A percentile compares a stretch with the other conserved stretches of the same genome.
Evolutionary conservation across 53 echinoderm and acorn worm genomes (phyloP).

Genomic region (Luidia sarsii): DNA sequence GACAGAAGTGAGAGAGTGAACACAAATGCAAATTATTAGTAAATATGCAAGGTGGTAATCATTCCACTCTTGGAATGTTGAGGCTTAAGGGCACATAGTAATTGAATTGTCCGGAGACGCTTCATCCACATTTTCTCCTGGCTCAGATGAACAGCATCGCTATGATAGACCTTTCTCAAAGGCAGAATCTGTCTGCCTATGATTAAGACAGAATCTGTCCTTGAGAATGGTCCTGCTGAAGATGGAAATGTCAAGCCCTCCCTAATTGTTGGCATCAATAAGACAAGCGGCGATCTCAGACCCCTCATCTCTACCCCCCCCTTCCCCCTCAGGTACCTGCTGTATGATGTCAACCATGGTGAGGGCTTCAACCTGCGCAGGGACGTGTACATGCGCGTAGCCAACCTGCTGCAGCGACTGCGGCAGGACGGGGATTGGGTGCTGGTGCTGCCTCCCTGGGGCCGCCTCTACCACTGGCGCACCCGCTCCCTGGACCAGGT

Average conservation of each 20-base stretch:
- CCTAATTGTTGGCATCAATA: too few relatives aligned
- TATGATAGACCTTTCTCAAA: background rate
- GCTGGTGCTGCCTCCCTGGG: slow-evolving; percentile 95
- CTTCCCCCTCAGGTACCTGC: slow-evolving; percentile 63
- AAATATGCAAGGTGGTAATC: too few relatives aligned
- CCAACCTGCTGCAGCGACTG: slow-evolving; percentile 80
- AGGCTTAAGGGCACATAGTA: too few relatives aligned
- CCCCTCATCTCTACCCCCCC: background rate
- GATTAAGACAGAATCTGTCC: background rate
- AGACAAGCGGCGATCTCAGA: background rate
- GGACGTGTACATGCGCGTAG: slow-evolving; percentile 98
- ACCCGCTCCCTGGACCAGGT: slow-evolving; percentile 82
- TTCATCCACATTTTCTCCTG: too few relatives aligned
- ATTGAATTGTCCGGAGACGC: too few relatives aligned
- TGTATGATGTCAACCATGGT: slow-evolving; percentile 94
- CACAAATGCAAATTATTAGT: too few relatives aligned
- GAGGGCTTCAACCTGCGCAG: slow-evolving; percentile 95
- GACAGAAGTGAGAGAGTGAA: too few relatives aligned
- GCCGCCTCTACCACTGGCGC: slow-evolving; percentile 95
- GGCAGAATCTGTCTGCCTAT: background rate
- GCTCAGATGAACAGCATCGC: background rate
- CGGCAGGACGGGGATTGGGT: slow-evolving; percentile 76
- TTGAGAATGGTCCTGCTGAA: too few relatives aligned
- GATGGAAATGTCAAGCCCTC: background rate
- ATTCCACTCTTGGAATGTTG: too few relatives aligned